Percentiles rank a stretch among this genome's conserved stretches.
phyloP scores from a whole-genome alignment of 2,113 vertebrate genomes.

The Panurus biarmicus region DNA sequence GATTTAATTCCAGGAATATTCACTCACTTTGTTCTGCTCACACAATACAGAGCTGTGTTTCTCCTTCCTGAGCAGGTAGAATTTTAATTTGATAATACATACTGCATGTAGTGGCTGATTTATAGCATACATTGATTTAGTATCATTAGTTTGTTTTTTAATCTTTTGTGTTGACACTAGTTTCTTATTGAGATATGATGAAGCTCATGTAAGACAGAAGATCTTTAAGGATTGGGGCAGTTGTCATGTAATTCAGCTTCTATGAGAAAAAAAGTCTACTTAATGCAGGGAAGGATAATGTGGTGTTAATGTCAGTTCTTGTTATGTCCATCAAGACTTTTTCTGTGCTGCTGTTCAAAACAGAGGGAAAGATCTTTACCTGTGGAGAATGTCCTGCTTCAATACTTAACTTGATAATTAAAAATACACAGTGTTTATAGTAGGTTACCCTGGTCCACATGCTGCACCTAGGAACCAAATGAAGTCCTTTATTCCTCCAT shows the following conservation, averaged over 20 bases:
- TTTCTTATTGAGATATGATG: background rate
- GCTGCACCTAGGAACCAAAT: background rate
- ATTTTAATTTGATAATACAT: background rate
- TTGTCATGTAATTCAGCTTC: background rate
- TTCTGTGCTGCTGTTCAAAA: background rate
- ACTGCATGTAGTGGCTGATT: background rate
- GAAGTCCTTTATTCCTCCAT: background rate
- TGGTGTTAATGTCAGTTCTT: background rate
- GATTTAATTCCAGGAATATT: background rate
- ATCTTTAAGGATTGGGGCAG: background rate
- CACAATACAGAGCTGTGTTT: background rate
- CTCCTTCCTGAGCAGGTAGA: background rate
- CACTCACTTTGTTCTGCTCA: background rate
- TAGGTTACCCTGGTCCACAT: background rate
- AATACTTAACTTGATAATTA: background rate
- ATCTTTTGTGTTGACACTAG: background rate
- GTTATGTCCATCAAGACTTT: background rate
- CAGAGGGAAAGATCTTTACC: background rate
- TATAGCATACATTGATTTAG: background rate
- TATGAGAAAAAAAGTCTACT: background rate
- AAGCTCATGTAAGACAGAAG: background rate
- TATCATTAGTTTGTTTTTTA: background rate
- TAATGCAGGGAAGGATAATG: background rate
- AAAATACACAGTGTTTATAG: rapidly evolving
- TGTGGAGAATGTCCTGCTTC: background rate